These are phyloP conservation scores for Pagetopsis macropterus DNA, from an alignment of 2,797 vertebrate species.

Conservation along the genomic window DNA sequence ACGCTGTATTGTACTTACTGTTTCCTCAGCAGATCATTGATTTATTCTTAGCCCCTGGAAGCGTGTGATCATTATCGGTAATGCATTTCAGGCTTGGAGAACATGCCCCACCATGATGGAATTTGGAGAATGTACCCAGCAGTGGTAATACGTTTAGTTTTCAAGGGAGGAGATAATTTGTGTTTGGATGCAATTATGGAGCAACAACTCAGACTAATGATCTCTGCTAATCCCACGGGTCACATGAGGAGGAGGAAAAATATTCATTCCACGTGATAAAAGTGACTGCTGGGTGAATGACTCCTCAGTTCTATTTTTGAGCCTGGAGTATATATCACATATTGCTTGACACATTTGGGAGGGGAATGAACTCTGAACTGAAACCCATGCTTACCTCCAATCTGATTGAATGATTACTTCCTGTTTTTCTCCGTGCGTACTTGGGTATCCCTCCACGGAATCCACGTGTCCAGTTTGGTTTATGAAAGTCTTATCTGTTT, in stretches of 20 bases:
- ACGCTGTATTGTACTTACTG: constrained; percentile 7
- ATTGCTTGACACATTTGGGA: constrained; percentile 30
- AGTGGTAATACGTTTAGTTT: constrained; percentile 48
- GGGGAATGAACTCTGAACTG: constrained; percentile 31
- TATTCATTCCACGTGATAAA: constrained; percentile 36
- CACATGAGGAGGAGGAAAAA: constrained; percentile 29
- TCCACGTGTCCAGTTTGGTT: constrained; percentile 59
- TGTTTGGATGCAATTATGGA: constrained; percentile 43
- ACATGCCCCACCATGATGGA: constrained; percentile 55
- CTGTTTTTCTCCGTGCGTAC: constrained; percentile 66
- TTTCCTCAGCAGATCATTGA: constrained; percentile 40
- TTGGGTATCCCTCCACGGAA: constrained; percentile 58
- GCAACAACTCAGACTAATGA: constrained; percentile 10
- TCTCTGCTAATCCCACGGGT: constrained; percentile 1
- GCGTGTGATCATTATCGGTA: constrained; percentile 59
- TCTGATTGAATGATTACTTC: constrained; percentile 68
- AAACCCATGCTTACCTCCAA: constrained; percentile 52
- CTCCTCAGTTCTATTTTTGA: constrained; percentile 36
- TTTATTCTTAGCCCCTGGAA: constrained; percentile 45
- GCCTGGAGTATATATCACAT: constrained; percentile 32
- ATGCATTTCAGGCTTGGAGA: constrained; percentile 43
- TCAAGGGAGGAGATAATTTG: constrained; percentile 28
- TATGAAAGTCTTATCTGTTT: constrained; percentile 72
- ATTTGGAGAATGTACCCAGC: constrained; percentile 67
- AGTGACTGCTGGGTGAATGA: constrained; percentile 28